Evolutionary conservation across 2,797 vertebrate species (phyloP).

Genomic region (Aselliscus stoliczkanus): DNA sequence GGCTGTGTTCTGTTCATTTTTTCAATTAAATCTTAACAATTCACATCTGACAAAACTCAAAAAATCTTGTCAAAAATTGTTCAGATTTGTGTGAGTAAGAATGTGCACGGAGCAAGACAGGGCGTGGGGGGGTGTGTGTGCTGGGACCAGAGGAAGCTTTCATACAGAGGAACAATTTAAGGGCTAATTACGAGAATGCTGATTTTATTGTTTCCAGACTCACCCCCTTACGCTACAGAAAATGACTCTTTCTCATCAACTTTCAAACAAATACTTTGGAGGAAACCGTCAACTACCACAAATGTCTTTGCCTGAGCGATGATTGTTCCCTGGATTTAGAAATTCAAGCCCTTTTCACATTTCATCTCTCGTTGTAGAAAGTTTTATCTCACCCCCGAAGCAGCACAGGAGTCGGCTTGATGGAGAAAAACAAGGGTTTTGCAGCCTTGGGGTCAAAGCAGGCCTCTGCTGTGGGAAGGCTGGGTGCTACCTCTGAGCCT

Average conservation of each 20-base stretch:
- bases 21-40: conserved; percentile 89
- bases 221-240: accelerated
- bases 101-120: conserved; percentile 70
- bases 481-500: neutral
- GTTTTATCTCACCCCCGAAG: neutral
- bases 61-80: conserved; percentile 84
- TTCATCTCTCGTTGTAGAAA: neutral
- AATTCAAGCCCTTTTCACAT: neutral
- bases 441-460: neutral
- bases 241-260: neutral
- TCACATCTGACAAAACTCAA: conserved; percentile 86
- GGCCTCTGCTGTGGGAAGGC: neutral
- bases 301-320: neutral
- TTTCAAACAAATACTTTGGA: neutral
- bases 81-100: conserved; percentile 80
- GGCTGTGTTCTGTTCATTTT: conserved; percentile 85
- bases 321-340: neutral
- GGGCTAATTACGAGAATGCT: conserved; percentile 63
- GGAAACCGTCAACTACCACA: neutral
- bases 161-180: conserved; percentile 51
- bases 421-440: accelerated
- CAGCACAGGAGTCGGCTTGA: accelerated
- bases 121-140: too few relatives aligned
- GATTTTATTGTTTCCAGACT: conserved; percentile 46
- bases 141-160: conserved; percentile 57